phyloP scores from a whole-genome alignment of 2,797 vertebrate genomes.

The Cirrhinus molitorella region DNA sequence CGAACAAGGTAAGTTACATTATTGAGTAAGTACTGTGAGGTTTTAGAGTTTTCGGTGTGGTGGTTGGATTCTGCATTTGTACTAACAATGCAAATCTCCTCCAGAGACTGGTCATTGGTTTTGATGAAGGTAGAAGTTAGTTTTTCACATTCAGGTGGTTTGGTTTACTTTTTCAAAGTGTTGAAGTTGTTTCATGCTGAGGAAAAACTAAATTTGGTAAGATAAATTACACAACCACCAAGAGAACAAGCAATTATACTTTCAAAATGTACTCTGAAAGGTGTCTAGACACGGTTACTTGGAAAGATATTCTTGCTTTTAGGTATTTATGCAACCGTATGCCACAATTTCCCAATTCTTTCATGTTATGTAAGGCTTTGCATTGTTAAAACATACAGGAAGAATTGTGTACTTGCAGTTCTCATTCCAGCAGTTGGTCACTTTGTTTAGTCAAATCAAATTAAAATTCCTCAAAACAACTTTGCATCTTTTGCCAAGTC shows the following conservation, averaged over 20 bases:
- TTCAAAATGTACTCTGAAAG: neutral
- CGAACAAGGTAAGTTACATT: slow-evolving; percentile 24
- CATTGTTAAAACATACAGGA: slow-evolving; percentile 17
- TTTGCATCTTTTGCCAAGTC: slow-evolving; percentile 53
- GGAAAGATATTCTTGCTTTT: neutral
- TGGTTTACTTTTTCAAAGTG: neutral
- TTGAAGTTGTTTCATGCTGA: neutral
- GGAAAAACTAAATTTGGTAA: neutral
- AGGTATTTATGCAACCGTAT: neutral
- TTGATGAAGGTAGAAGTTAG: neutral
- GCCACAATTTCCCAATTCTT: neutral
- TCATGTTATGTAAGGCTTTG: slow-evolving; percentile 24
- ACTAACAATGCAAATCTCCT: slow-evolving; percentile 20
- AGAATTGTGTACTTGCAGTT: neutral
- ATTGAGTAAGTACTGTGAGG: neutral
- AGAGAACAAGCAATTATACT: neutral
- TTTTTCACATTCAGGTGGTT: slow-evolving; percentile 1
- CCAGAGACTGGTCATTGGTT: neutral
- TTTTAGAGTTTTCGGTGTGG: neutral
- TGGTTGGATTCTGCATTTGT: neutral
- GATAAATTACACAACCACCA: neutral
- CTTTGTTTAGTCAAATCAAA: slow-evolving; percentile 64
- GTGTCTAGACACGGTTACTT: neutral
- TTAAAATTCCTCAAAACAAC: slow-evolving; percentile 60
- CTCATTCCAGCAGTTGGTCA: slow-evolving; percentile 29